Evolutionary conservation across 2,113 vertebrate species (phyloP).

Genomic region (Psammodynastes pulverulentus): DNA sequence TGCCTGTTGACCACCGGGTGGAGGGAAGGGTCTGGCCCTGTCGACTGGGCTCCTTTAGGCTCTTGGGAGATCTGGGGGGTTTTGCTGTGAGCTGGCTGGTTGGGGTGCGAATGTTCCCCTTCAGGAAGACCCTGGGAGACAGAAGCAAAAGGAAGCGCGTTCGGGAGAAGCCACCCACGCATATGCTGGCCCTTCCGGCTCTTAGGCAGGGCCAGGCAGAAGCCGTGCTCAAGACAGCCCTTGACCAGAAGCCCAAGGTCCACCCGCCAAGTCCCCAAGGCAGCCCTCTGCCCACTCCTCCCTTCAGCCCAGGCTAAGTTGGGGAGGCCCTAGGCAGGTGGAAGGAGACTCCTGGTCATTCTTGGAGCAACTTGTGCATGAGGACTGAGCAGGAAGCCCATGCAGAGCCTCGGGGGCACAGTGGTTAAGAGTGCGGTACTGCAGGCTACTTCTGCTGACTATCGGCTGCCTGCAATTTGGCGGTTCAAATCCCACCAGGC

Average conservation of each 20-base stretch:
- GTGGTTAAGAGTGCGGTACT: too few relatives aligned
- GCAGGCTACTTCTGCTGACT: too few relatives aligned
- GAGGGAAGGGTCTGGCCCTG: conserved; percentile 73
- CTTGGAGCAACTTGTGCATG: background rate
- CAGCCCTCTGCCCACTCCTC: background rate
- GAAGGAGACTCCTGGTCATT: background rate
- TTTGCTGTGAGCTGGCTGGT: conserved; percentile 75
- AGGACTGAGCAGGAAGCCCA: background rate
- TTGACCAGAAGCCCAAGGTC: background rate
- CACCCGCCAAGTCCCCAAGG: background rate
- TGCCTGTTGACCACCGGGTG: conserved; percentile 68
- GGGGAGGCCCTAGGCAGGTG: background rate
- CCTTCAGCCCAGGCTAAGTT: background rate
- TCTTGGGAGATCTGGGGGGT: conserved; percentile 82
- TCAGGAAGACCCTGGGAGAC: conserved; percentile 74
- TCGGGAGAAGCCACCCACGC: background rate
- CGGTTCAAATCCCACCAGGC: too few relatives aligned
- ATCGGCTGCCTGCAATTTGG: too few relatives aligned
- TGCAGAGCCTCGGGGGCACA: too few relatives aligned
- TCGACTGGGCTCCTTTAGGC: conserved; percentile 71
- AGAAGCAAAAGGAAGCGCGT: accelerated
- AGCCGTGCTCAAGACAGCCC: background rate
- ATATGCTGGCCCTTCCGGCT: background rate
- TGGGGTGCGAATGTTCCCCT: conserved; percentile 75
- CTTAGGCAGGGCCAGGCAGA: background rate